These are phyloP conservation scores for Hapalemur alaotrensis DNA, from an alignment of 2,797 vertebrate genomes.

Conservation along the genomic window DNA sequence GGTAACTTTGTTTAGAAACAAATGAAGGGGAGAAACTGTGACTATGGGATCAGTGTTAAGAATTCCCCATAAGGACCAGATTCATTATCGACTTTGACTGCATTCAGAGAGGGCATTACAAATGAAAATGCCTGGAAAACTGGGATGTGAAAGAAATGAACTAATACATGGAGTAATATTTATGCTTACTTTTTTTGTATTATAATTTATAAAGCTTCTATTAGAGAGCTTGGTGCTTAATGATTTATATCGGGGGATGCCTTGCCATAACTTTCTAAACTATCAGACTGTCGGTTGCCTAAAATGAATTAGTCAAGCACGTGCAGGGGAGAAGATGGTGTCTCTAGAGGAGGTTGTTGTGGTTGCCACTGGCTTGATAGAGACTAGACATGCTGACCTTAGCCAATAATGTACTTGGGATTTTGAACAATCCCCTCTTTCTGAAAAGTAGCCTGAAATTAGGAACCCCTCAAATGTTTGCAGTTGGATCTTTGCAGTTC, in stretches of 20 bases:
- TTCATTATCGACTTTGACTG: neutral
- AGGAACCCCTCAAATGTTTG: neutral
- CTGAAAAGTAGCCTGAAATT: neutral
- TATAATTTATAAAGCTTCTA: neutral
- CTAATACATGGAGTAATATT: neutral
- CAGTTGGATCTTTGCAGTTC: neutral
- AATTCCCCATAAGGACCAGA: neutral
- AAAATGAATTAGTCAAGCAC: neutral
- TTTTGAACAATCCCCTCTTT: neutral
- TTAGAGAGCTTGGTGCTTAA: neutral
- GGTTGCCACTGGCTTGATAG: accelerated
- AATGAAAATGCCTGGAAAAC: neutral
- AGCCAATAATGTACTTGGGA: neutral
- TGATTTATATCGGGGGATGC: neutral
- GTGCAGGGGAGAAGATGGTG: neutral
- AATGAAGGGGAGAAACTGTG: neutral
- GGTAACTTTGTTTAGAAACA: neutral
- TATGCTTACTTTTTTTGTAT: neutral
- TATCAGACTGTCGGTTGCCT: neutral
- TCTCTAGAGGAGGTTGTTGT: neutral
- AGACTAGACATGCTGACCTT: neutral
- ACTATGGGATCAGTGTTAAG: neutral
- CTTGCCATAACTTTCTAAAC: neutral
- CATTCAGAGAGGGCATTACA: neutral
- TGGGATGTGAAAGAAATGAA: neutral